phyloP scores from a whole-genome alignment of 1,140 invertebrate genomes.

The Pantala flavescens region DNA sequence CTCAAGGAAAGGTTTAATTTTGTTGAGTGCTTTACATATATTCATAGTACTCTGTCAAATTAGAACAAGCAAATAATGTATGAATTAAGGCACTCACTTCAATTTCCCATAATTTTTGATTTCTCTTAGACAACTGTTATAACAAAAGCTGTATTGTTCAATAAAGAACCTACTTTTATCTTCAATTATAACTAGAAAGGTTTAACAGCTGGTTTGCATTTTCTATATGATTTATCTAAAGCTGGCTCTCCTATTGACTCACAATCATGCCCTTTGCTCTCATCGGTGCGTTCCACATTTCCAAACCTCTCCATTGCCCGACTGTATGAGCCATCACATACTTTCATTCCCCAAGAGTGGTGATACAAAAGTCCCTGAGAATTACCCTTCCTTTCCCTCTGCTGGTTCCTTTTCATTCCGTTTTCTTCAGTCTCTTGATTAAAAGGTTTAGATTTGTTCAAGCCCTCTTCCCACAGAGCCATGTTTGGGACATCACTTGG shows the following conservation, averaged over 20 bases:
- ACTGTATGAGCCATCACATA: constrained; percentile 40
- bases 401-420: background rate
- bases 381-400: constrained; percentile 16
- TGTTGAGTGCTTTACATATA: too few species aligned
- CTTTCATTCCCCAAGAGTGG: constrained; percentile 30
- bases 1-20: too few species aligned
- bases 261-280: background rate
- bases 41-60: too few species aligned
- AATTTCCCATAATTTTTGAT: too few species aligned
- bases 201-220: background rate
- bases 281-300: background rate
- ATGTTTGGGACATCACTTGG: constrained; percentile 23
- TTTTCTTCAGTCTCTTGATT: background rate
- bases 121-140: too few species aligned
- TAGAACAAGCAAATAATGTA: too few species aligned
- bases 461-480: constrained; percentile 22
- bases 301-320: constrained; percentile 39
- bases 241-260: background rate
- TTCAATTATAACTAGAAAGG: background rate
- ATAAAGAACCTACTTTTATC: background rate
- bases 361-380: constrained; percentile 21
- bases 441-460: background rate
- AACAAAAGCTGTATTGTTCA: background rate
- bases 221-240: background rate
- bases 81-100: too few species aligned